Conservation (phyloP, 2,888 invertebrate genomes). For the Rambutsinella grinnellia region DNA sequence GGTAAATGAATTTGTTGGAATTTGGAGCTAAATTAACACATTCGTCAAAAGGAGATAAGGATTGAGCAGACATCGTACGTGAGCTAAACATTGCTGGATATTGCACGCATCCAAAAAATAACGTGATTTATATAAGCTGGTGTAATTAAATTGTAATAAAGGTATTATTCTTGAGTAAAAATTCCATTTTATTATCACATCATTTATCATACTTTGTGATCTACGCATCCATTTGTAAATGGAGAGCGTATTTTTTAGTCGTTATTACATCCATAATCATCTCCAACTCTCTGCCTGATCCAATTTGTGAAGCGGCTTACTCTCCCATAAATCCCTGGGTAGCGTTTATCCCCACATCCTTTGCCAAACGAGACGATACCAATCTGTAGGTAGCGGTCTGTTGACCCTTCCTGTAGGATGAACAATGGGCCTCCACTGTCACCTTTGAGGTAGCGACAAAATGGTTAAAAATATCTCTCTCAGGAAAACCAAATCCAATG, state of each 20-base stretch:
- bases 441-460: constrained; percentile 24
- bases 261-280: background rate
- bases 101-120: too few species aligned
- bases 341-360: constrained; percentile 45
- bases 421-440: constrained; percentile 46
- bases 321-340: constrained; percentile 52
- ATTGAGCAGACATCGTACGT: too few species aligned
- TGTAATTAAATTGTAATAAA: too few species aligned
- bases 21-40: too few species aligned
- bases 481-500: background rate
- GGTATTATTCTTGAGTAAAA: too few species aligned
- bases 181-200: background rate
- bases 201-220: background rate
- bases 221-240: background rate
- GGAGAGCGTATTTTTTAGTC: background rate
- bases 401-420: constrained; percentile 15
- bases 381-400: constrained; percentile 39
- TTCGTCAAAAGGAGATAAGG: too few species aligned
- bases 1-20: too few species aligned
- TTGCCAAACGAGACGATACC: constrained; percentile 53
- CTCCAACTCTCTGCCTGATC: constrained; percentile 38
- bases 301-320: constrained; percentile 47
- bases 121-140: too few species aligned
- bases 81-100: too few species aligned
- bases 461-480: background rate